Conservation (phyloP, 2,797 vertebrate species). For the Microctenopoma steveboyesi region DNA sequence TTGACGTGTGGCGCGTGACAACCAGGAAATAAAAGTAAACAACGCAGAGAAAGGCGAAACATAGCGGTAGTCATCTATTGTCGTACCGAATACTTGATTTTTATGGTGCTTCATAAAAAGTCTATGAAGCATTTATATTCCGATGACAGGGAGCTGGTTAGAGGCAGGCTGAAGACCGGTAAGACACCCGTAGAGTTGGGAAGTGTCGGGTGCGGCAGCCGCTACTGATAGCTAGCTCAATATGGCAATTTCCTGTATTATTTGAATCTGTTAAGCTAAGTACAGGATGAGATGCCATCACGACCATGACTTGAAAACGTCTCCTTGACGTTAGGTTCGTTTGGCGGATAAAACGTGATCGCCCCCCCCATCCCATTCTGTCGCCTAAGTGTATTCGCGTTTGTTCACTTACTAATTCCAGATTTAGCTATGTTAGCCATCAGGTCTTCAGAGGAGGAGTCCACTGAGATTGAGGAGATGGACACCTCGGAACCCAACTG, state of each 20-base stretch:
- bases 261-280: conserved; percentile 30
- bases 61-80: conserved; percentile 20
- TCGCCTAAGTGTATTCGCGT: conserved; percentile 13
- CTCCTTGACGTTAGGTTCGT: conserved; percentile 26
- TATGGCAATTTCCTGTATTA: conserved; percentile 34
- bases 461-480: conserved; percentile 89
- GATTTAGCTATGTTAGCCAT: conserved; percentile 77
- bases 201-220: conserved; percentile 42
- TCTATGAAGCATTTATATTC: conserved; percentile 21
- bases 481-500: conserved; percentile 94
- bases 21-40: conserved; percentile 80
- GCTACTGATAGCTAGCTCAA: conserved; percentile 52
- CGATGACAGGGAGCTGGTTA: conserved; percentile 21
- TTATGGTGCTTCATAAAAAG: conserved; percentile 10
- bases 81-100: neutral
- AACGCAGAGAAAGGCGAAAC: conserved; percentile 43
- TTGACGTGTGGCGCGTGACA: conserved; percentile 42
- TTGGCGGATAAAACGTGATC: neutral
- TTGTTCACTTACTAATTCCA: conserved; percentile 42
- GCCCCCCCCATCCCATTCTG: neutral
- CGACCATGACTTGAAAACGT: conserved; percentile 26
- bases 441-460: conserved; percentile 81
- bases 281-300: conserved; percentile 33
- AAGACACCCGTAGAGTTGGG: conserved; percentile 35
- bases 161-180: conserved; percentile 45